Evolutionary conservation across 37 sponge, comb jelly and placozoan genomes (phyloP).

Genomic region (Beroe forskalii): DNA sequence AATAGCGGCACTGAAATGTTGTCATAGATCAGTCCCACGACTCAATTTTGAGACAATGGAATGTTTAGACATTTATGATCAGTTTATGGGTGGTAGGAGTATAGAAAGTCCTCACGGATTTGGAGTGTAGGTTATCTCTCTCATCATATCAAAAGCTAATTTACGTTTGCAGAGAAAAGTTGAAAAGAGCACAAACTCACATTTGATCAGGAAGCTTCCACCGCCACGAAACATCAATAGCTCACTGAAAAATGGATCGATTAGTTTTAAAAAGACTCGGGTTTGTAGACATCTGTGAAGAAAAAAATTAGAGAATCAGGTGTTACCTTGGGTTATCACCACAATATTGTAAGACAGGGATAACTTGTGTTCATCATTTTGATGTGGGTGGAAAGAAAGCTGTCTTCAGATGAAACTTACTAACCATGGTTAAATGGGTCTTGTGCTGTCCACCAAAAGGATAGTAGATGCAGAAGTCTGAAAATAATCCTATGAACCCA

Average conservation of each 20-base stretch:
- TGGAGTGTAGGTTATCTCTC: conserved; percentile 60
- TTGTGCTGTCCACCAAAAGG: too few relatives aligned
- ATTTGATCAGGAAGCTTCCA: too few relatives aligned
- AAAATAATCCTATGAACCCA: too few relatives aligned
- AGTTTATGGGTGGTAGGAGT: conserved; percentile 67
- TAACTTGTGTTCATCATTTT: conserved; percentile 65
- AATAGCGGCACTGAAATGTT: too few relatives aligned
- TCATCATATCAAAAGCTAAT: conserved; percentile 42
- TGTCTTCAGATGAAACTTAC: too few relatives aligned
- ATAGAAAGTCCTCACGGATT: conserved; percentile 58
- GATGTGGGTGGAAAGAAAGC: too few relatives aligned
- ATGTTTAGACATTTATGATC: too few relatives aligned
- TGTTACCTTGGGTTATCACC: conserved; percentile 51
- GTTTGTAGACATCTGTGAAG: not conserved
- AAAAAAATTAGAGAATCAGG: not conserved
- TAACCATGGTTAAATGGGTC: too few relatives aligned
- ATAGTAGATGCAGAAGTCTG: too few relatives aligned
- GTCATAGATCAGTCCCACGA: too few relatives aligned
- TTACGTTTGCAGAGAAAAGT: not conserved
- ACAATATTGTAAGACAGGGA: conserved; percentile 53
- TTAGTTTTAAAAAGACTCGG: too few relatives aligned
- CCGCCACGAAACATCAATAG: not conserved
- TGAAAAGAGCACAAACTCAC: not conserved
- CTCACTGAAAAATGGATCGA: not conserved
- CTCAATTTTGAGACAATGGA: too few relatives aligned